phyloP scores from a whole-genome alignment of 2,888 invertebrate species.

The Ormyrus pomaceus region DNA sequence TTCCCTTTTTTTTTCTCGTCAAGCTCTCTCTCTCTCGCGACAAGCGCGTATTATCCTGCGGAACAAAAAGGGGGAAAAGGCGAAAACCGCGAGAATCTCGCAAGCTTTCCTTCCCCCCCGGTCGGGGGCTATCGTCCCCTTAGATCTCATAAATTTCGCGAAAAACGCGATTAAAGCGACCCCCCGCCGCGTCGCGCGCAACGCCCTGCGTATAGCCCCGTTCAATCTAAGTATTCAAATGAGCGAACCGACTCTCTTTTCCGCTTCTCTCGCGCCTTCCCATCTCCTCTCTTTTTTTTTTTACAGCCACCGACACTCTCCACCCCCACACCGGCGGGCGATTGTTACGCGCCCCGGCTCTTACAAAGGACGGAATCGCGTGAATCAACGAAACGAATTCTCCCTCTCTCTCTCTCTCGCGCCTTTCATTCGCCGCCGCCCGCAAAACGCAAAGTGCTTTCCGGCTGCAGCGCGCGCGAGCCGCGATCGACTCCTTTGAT shows the following conservation, averaged over 20 bases:
- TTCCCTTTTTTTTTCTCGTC: constrained; percentile 20
- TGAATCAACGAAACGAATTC: constrained; percentile 48
- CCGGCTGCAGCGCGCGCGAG: background rate
- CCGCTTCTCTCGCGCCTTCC: background rate
- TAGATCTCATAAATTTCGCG: constrained; percentile 74
- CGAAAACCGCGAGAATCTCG: background rate
- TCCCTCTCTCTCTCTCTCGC: background rate
- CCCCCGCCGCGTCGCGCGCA: constrained; percentile 60
- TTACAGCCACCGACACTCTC: constrained; percentile 50
- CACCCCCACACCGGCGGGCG: background rate
- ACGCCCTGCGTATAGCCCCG: constrained; percentile 56
- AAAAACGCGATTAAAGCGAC: constrained; percentile 74
- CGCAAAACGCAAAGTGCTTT: constrained; percentile 47
- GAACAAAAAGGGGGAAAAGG: background rate
- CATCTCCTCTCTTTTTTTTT: background rate
- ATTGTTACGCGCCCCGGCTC: constrained; percentile 34
- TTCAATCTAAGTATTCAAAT: constrained; percentile 76
- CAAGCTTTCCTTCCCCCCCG: background rate
- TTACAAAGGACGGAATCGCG: constrained; percentile 35
- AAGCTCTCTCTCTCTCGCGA: background rate
- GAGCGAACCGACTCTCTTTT: constrained; percentile 66
- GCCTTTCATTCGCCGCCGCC: constrained; percentile 7
- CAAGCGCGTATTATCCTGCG: background rate
- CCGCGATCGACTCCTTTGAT: constrained; percentile 43
- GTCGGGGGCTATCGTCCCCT: constrained; percentile 65